Evolutionary conservation across 2,113 vertebrate genomes (phyloP).

Genomic region (Telmatochromis sp.): DNA sequence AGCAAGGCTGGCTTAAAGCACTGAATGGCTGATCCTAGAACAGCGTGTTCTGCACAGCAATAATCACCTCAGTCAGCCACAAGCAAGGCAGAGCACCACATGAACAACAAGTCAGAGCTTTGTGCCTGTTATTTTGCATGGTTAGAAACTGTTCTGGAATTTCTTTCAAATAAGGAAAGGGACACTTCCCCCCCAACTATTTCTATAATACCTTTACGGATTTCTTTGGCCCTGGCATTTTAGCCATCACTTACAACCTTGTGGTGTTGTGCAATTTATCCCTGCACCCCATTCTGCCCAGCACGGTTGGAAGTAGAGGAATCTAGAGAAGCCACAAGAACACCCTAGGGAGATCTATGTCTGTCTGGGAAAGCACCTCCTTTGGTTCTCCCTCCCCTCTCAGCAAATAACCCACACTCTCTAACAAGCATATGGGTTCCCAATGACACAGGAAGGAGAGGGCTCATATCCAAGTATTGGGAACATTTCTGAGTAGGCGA

Average conservation of each 20-base stretch:
- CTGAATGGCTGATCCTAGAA: slow-evolving; percentile 59
- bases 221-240: neutral
- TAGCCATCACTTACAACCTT: neutral
- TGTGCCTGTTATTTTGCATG: slow-evolving; percentile 31
- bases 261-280: slow-evolving; percentile 29
- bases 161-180: slow-evolving; percentile 32
- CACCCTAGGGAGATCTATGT: slow-evolving; percentile 51
- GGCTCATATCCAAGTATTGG: slow-evolving; percentile 40
- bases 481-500: slow-evolving; percentile 43
- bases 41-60: slow-evolving; percentile 47
- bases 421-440: slow-evolving; percentile 58
- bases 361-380: slow-evolving; percentile 49
- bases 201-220: neutral
- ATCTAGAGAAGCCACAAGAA: slow-evolving; percentile 51
- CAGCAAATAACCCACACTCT: slow-evolving; percentile 38
- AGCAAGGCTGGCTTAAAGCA: slow-evolving; percentile 54
- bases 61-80: slow-evolving; percentile 57
- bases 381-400: slow-evolving; percentile 24
- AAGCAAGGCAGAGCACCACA: slow-evolving; percentile 39
- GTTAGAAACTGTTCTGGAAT: slow-evolving; percentile 37
- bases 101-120: slow-evolving; percentile 50
- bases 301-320: slow-evolving; percentile 27
- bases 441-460: slow-evolving; percentile 62
- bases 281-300: slow-evolving; percentile 3
- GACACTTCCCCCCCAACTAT: neutral